Conservation (phyloP, 2,113 vertebrate species). For the Microtus oregoni region DNA sequence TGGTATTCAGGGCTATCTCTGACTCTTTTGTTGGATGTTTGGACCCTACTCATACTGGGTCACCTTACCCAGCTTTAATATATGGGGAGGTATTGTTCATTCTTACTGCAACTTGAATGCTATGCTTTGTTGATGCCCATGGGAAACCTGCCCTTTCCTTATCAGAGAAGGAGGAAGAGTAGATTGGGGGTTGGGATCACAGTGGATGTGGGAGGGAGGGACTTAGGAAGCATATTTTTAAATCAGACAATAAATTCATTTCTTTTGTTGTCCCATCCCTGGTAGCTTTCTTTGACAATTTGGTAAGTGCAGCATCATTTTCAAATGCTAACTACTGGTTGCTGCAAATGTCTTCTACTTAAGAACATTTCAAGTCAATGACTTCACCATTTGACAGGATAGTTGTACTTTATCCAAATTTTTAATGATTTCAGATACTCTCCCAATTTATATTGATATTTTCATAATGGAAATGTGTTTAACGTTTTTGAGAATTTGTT, state of each 20-base stretch:
- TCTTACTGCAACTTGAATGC: not conserved
- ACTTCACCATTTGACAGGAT: not conserved
- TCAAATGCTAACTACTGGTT: not conserved
- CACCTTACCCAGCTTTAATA: not conserved
- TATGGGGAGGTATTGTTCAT: not conserved
- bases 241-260: not conserved
- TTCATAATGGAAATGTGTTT: not conserved
- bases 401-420: not conserved
- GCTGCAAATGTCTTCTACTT: not conserved
- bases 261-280: not conserved
- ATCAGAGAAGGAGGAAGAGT: not conserved
- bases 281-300: not conserved
- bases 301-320: not conserved
- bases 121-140: not conserved
- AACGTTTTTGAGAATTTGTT: not conserved
- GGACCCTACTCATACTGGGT: not conserved
- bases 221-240: not conserved
- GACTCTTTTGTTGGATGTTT: not conserved
- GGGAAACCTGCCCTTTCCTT: not conserved
- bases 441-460: not conserved
- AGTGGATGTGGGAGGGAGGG: not conserved
- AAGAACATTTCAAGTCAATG: not conserved
- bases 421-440: not conserved
- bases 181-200: not conserved
- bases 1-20: not conserved